Percentiles rank a stretch among this genome's conserved stretches.
These are phyloP conservation scores for Pseudeuparius sepicola DNA, from an alignment of 2,888 invertebrate species.

Conservation along the genomic window DNA sequence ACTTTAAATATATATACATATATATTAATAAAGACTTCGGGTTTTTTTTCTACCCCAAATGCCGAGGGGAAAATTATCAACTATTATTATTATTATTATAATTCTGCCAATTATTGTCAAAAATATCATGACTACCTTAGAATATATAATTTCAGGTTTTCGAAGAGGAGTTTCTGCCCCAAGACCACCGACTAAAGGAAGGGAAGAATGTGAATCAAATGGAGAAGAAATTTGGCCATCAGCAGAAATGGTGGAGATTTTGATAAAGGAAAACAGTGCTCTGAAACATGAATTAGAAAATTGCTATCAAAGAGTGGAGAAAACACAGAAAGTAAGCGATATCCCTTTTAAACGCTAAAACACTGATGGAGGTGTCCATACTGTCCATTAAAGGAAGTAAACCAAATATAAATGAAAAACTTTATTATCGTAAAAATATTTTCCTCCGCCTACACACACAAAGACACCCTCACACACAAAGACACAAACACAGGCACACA, in stretches of 20 bases:
- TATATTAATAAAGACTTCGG: no score
- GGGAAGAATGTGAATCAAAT: conserved; percentile 47
- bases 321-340: conserved; percentile 67
- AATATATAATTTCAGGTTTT: conserved; percentile 25
- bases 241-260: conserved; percentile 67
- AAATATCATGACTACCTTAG: no score
- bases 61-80: no score
- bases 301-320: conserved; percentile 72
- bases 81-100: conserved; percentile 7
- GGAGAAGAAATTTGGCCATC: conserved; percentile 50
- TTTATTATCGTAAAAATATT: not conserved
- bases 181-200: conserved; percentile 47
- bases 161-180: conserved; percentile 37
- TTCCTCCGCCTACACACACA: no score
- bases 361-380: not conserved
- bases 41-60: no score
- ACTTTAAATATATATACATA: no score
- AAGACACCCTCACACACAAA: no score
- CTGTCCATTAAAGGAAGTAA: no score
- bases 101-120: no score
- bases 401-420: conserved; percentile 3
- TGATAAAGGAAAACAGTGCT: conserved; percentile 75
- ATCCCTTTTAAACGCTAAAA: no score
- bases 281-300: conserved; percentile 75
- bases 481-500: no score